These are phyloP conservation scores for Tragelaphus imberbis DNA, from an alignment of 2,113 vertebrate genomes.

Conservation along the genomic window DNA sequence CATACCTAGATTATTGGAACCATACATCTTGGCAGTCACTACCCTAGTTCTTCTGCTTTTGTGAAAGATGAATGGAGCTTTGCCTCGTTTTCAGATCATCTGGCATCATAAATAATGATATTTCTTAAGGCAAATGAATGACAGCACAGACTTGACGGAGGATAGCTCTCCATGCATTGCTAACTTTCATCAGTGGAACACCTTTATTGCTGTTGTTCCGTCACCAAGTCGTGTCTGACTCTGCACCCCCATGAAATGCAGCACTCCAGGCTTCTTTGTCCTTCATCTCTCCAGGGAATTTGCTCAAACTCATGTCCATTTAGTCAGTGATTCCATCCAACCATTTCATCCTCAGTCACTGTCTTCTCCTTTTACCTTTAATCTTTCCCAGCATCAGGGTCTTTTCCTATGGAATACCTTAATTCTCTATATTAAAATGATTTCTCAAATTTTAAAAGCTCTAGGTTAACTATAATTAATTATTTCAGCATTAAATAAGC, in stretches of 20 bases:
- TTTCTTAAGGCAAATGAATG: conserved; percentile 2
- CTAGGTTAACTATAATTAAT: not conserved
- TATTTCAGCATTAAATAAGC: conserved; percentile 29
- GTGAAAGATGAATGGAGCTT: not conserved
- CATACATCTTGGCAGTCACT: not conserved
- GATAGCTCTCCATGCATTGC: not conserved
- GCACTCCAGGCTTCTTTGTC: not conserved
- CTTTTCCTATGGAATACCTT: not conserved
- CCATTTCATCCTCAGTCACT: not conserved
- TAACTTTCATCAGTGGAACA: conserved; percentile 16
- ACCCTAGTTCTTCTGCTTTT: not conserved
- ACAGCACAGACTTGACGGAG: not conserved
- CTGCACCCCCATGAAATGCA: not conserved
- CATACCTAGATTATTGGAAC: conserved; percentile 7
- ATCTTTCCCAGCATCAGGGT: not conserved
- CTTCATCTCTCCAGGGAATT: not conserved
- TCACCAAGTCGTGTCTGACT: not conserved
- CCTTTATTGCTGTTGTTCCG: not conserved
- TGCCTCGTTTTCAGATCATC: not conserved
- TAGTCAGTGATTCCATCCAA: not conserved
- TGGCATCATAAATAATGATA: conserved; percentile 7
- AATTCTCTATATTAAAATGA: not conserved
- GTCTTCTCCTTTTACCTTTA: not conserved
- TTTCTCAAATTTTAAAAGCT: conserved; percentile 1
- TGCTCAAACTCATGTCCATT: not conserved